Evolutionary conservation across 2,888 invertebrate genomes (phyloP).

Genomic region (Macropis europaea): DNA sequence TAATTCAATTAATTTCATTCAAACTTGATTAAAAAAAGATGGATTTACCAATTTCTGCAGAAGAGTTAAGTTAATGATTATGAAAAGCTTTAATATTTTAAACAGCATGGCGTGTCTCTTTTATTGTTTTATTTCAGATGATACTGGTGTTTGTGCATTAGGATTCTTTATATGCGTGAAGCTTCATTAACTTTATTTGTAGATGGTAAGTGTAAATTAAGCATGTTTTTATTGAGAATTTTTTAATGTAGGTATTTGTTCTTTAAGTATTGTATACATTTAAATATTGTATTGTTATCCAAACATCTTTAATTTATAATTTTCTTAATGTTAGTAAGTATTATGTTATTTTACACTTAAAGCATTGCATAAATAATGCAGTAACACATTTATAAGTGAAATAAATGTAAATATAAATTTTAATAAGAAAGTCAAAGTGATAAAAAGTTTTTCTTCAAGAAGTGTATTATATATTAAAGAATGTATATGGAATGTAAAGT

Average conservation of each 20-base stretch:
- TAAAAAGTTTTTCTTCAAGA: too few species aligned
- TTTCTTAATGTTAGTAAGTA: background rate
- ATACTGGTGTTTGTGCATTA: conserved; percentile 63
- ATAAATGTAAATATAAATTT: too few species aligned
- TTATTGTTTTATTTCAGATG: conserved; percentile 68
- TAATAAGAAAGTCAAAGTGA: too few species aligned
- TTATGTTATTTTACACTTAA: background rate
- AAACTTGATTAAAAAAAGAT: background rate
- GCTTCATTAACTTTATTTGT: conserved; percentile 70
- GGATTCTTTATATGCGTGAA: conserved; percentile 66
- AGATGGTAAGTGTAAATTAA: conserved; percentile 66
- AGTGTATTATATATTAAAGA: too few species aligned
- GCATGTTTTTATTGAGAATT: conserved; percentile 32
- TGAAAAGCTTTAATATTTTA: conserved; percentile 46
- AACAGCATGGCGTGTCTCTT: conserved; percentile 67
- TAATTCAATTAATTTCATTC: background rate
- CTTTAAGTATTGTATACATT: background rate
- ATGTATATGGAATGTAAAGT: too few species aligned
- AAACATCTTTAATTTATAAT: background rate
- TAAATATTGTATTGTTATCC: background rate
- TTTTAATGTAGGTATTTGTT: conserved; percentile 15
- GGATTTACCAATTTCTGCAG: background rate
- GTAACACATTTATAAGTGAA: too few species aligned
- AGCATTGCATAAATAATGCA: background rate
- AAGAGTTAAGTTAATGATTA: conserved; percentile 15